Evolutionary conservation across 2,113 vertebrate species (phyloP).

Genomic region (Myotis brandtii): DNA sequence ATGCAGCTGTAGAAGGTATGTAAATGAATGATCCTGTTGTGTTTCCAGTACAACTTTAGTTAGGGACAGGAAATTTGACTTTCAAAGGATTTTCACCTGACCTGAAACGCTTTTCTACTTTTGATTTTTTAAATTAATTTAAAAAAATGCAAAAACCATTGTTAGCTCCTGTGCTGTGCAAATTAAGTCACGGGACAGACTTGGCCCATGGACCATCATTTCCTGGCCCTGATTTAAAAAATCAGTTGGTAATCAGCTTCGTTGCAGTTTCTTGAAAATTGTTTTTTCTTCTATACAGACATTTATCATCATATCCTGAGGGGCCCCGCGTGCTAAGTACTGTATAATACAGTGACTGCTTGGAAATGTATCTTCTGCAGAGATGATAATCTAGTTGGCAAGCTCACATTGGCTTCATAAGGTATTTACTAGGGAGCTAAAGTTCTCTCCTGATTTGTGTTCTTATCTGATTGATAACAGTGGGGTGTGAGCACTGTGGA

Average conservation of each 20-base stretch:
- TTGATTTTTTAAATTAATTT: not conserved
- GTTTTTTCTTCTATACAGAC: not conserved
- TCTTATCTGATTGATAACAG: not conserved
- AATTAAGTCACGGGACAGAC: not conserved
- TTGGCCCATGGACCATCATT: not conserved
- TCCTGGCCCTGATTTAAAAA: not conserved
- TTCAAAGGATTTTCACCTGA: not conserved
- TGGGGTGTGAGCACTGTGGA: not conserved
- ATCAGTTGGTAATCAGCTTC: not conserved
- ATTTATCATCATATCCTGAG: not conserved
- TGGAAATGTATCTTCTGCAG: not conserved
- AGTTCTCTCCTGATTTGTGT: conserved; percentile 28
- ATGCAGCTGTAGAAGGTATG: not conserved
- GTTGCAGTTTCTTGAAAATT: conserved; percentile 11
- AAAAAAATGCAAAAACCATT: not conserved
- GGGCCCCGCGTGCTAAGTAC: not conserved
- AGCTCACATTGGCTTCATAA: conserved; percentile 26
- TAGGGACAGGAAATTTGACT: not conserved
- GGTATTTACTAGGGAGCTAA: conserved; percentile 36
- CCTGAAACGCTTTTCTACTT: not conserved
- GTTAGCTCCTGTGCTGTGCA: not conserved
- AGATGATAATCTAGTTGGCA: conserved; percentile 29
- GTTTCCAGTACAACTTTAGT: not conserved
- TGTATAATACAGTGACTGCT: not conserved
- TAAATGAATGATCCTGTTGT: not conserved